Evolutionary conservation across 2,888 invertebrate genomes (phyloP), one percentile per base, ranked within the genome.

Genomic region (Xylocampa areola): DNA sequence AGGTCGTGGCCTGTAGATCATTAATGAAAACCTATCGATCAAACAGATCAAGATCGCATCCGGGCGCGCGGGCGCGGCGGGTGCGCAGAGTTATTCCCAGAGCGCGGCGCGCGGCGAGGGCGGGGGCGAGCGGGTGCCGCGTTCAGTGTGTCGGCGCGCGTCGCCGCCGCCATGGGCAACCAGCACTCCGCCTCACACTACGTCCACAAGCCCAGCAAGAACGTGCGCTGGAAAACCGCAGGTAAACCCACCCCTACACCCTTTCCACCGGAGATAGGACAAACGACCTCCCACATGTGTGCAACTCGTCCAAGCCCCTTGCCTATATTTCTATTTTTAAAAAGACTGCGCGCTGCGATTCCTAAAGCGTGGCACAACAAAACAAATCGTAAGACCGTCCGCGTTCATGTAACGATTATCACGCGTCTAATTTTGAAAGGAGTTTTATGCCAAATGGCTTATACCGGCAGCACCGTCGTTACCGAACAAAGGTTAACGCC

Each of bases 181-280:
- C 91, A 91, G 60, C 92, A 94, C 77, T 94, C 94, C 78, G 88
- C 88, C 86, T 85, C 92, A 79, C 90, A 91, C 85, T 86, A 89
- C 80, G 80, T 85, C 71, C 83, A 85, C 84, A 94, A 95, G 88
- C 95, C 95, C 84, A 96, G 95, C 92, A 96, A 97, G 93, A 96
- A 96, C 94, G 96, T 97, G 80, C 97, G 96, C 93, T 97, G 97
- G 97, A 97, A 96, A 93, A 96, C 96, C 79, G 96, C 97, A 96
- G 97, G 97, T 97, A 96, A 92, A 70, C 75, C 68, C 68, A 66
- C 50, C 67, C 54, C 23, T 40, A 45, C 68, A 57, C 39, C 58
- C 52, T 43, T 33, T 49, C 57, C 67, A 21, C 60, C 70, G 61
- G 59, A 55, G 47, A 53, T 54, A 51, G 62, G 40, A 63, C 58